Conservation (phyloP, 1,140 invertebrate species). For the Diachasma alloeum region DNA sequence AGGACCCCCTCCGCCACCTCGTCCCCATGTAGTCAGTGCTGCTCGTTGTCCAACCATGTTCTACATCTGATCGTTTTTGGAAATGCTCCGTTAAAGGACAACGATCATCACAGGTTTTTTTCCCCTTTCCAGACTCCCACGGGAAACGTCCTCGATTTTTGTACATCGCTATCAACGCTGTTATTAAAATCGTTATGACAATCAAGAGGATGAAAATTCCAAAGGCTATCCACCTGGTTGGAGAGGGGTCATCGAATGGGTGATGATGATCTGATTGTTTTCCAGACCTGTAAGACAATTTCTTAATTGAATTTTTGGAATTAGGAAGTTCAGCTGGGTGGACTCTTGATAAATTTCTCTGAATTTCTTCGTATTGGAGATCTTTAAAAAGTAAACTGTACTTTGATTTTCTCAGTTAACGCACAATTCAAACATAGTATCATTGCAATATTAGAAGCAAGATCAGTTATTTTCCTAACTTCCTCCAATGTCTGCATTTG, state of each 20-base stretch:
- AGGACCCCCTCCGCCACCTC: background rate
- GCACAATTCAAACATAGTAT: too few species aligned
- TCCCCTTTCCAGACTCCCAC: background rate
- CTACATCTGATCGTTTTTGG: background rate
- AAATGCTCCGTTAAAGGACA: conserved; percentile 1
- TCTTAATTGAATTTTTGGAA: too few species aligned
- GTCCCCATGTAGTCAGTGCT: background rate
- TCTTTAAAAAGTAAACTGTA: too few species aligned
- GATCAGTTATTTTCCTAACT: too few species aligned
- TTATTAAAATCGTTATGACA: conserved; percentile 8
- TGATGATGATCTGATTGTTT: background rate
- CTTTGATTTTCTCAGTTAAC: too few species aligned
- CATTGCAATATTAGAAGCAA: too few species aligned
- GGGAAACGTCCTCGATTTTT: conserved; percentile 1
- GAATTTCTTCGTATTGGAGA: too few species aligned
- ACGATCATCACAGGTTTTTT: conserved; percentile 17
- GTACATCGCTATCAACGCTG: conserved; percentile 15
- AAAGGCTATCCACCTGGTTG: conserved; percentile 26
- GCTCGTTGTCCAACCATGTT: conserved; percentile 5
- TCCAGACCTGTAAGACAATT: background rate
- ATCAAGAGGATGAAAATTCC: conserved; percentile 21
- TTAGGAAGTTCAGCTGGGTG: too few species aligned
- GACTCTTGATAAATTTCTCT: too few species aligned
- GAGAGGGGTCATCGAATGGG: background rate
- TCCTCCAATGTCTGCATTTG: too few species aligned